Evolutionary conservation across 1,140 invertebrate species (phyloP).

Genomic region (Dufourea novaeangliae): DNA sequence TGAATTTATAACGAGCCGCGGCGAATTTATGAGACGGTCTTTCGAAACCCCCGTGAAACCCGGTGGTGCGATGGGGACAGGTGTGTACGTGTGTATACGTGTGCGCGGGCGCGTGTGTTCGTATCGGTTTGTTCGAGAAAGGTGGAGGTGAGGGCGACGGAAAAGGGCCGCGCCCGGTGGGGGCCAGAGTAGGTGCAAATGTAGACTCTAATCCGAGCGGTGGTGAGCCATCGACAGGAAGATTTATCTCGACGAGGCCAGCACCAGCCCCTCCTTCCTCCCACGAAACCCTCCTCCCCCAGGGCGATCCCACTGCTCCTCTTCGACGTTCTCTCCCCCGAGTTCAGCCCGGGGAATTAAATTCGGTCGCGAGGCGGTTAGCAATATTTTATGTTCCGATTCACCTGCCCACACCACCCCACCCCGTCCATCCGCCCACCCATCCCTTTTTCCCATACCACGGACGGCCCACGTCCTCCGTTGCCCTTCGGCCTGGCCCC

Average conservation of each 20-base stretch:
- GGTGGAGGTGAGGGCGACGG: not conserved
- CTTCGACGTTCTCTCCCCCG: slow-evolving; percentile 52
- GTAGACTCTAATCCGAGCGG: slow-evolving; percentile 74
- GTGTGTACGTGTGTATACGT: not conserved
- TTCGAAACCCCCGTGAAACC: slow-evolving; percentile 40
- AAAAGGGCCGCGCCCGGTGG: slow-evolving; percentile 6
- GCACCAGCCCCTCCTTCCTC: slow-evolving; percentile 34
- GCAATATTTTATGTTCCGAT: slow-evolving; percentile 66
- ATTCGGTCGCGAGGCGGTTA: slow-evolving; percentile 62
- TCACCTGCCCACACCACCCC: slow-evolving; percentile 24
- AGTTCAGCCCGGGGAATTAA: slow-evolving; percentile 65
- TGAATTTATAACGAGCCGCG: slow-evolving; percentile 69
- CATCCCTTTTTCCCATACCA: not conserved
- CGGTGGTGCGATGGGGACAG: not conserved
- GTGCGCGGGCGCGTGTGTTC: slow-evolving; percentile 11
- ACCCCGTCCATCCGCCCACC: not conserved
- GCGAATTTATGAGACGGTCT: slow-evolving; percentile 71
- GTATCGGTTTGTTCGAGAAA: slow-evolving; percentile 8
- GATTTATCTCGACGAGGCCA: slow-evolving; percentile 72
- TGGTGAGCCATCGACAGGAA: slow-evolving; percentile 75
- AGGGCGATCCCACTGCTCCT: slow-evolving; percentile 48
- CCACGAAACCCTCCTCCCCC: not conserved
- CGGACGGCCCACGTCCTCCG: not conserved
- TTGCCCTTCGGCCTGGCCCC: too few species aligned
- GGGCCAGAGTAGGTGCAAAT: slow-evolving; percentile 70